Base-by-base conservation (phyloP, 2,113 vertebrate species). In the Archilochus colubris region DNA sequence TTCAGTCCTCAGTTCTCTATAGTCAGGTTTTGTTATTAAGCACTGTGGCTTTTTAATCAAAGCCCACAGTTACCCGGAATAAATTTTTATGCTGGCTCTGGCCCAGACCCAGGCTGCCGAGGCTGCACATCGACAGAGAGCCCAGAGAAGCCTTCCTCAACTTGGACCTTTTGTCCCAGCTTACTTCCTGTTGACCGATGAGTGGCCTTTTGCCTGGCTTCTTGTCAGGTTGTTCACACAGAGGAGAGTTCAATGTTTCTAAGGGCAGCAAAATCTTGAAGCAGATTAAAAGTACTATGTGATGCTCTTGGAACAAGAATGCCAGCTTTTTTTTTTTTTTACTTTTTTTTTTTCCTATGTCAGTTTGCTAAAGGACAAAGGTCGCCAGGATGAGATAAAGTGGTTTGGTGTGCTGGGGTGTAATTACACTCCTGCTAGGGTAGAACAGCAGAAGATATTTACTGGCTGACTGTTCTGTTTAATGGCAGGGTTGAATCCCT, bases 151-250 rank as follows among this genome's bases (percentile, higher is more conserved):
- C 96, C 97, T 98, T 99, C 98, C 97, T 98, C 94, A 97, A 97
- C 98, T 97, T 96, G 97, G 98, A 98, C 98, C 98, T 98, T 98
- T 98, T 98, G 98, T 98, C 97, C 97, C 83, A 58, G 81, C 95
- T 96, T 96, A 96, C 97, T 98, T 98, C 98, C 98, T 98, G 97
- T 96, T 98, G 98, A 98, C 98, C 98, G 87, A 74, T 36, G 46
- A 91, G 92, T 95, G 96, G 95, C 97, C 96, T 96, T 97, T 92
- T 48, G 51, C 91, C 94, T 97, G 97, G 97, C 97, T 93, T 9
- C 63, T 43, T 57, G 66, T 97, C 97, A 98, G 96, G 86, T 95
- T 93, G 54, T 96, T 97, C 87, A 55, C 94, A 95, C 92, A 97
- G 96, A 97, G 83, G 67, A 89, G 83, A 96, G 92, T 96, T 95